These are phyloP conservation scores for Anomalospiza imberbis DNA, from an alignment of 2,797 vertebrate genomes.

Conservation along the genomic window DNA sequence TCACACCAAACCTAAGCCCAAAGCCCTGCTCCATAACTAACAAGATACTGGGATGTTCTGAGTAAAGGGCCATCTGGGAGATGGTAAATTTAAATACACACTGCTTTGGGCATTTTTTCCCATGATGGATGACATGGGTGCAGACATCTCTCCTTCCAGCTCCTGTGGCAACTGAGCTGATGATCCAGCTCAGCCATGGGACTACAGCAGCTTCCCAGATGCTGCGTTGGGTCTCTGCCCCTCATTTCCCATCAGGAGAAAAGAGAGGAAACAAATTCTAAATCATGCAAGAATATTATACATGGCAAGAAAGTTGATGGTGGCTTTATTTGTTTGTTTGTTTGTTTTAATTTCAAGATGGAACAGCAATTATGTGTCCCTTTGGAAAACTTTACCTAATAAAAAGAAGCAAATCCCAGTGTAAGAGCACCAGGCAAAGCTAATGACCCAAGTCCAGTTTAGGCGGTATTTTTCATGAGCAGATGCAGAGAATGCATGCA, in stretches of 20 bases:
- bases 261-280: not conserved
- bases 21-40: not conserved
- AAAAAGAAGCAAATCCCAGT: not conserved
- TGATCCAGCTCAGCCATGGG: not conserved
- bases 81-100: not conserved
- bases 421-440: not conserved
- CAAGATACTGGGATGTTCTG: not conserved
- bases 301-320: not conserved
- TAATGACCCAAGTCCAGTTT: not conserved
- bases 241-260: not conserved
- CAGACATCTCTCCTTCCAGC: not conserved
- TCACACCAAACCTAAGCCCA: not conserved
- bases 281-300: not conserved
- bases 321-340: not conserved
- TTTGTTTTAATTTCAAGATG: not conserved
- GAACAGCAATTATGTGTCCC: not conserved
- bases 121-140: fast-evolving
- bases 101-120: not conserved
- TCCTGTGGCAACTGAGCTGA: not conserved
- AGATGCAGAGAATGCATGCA: not conserved
- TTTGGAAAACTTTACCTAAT: not conserved
- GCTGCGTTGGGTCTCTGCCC: not conserved
- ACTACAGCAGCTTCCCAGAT: not conserved
- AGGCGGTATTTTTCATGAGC: not conserved
- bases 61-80: not conserved